These are phyloP conservation scores for Sarcophilus harrisii DNA, from an alignment of 2,797 vertebrate genomes.

Conservation along the genomic window DNA sequence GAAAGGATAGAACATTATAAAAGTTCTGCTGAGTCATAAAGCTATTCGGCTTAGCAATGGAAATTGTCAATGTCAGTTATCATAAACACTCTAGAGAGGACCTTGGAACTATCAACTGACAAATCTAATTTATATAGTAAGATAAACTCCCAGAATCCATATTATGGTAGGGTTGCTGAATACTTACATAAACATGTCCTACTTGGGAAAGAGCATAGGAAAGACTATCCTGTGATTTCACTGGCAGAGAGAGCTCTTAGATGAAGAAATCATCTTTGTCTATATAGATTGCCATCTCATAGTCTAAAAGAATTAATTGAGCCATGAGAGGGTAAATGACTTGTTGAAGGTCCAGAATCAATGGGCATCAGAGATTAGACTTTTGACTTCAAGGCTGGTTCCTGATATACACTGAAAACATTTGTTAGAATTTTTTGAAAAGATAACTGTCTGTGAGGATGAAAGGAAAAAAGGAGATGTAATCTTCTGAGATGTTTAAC, in stretches of 20 bases:
- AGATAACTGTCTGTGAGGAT: neutral
- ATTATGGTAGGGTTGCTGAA: neutral
- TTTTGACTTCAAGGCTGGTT: neutral
- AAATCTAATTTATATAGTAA: neutral
- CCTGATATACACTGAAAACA: neutral
- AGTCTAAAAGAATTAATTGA: neutral
- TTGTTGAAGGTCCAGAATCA: neutral
- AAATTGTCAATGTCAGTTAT: neutral
- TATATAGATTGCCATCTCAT: neutral
- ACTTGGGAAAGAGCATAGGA: neutral
- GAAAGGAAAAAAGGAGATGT: neutral
- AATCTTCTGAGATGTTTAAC: constrained; percentile 16
- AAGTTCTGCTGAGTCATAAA: neutral
- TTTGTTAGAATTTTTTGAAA: constrained; percentile 10
- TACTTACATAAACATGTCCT: neutral
- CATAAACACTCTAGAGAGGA: neutral
- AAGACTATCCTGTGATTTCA: neutral
- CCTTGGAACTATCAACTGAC: neutral
- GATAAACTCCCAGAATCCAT: neutral
- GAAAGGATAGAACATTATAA: neutral
- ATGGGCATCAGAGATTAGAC: neutral
- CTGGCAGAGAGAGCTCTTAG: neutral
- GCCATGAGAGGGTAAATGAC: neutral
- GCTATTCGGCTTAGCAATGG: neutral
- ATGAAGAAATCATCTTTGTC: neutral